A percentile compares a stretch with the other conserved stretches of the same genome.
phyloP scores from a whole-genome alignment of 2,797 vertebrate species.

The Apogon talboti region DNA sequence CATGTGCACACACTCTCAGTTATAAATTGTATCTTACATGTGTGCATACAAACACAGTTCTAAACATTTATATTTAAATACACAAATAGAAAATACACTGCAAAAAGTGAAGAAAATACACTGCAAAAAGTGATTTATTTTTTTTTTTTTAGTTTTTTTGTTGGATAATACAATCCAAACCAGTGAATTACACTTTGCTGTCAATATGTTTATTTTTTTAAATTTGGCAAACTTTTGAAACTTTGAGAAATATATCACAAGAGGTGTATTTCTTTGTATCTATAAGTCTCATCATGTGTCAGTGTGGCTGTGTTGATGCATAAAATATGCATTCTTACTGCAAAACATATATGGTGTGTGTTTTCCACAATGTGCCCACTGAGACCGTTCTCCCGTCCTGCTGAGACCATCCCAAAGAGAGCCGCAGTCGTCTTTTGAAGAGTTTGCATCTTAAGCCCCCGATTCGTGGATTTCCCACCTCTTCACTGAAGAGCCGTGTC shows the following conservation, averaged over 20 bases:
- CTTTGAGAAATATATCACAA: no score
- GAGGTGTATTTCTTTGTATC: background rate
- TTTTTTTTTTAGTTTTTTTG: no score
- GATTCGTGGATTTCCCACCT: conserved; percentile 79
- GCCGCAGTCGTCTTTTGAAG: conserved; percentile 66
- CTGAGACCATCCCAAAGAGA: conserved; percentile 64
- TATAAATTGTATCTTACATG: conserved; percentile 22
- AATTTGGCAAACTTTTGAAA: background rate
- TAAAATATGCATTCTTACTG: conserved; percentile 31
- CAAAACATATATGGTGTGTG: conserved; percentile 22
- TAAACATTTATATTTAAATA: no score
- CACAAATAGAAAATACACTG: no score
- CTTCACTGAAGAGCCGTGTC: conserved; percentile 79
- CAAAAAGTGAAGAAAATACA: no score
- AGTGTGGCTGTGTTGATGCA: background rate
- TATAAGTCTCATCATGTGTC: background rate
- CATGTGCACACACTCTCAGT: conserved; percentile 20
- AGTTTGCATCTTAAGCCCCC: conserved; percentile 74
- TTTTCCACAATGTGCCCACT: conserved; percentile 40
- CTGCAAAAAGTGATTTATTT: no score
- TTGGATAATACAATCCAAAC: no score
- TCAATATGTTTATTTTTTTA: background rate
- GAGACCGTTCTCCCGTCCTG: conserved; percentile 61
- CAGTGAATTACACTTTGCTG: no score
- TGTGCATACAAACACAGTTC: no score